phyloP scores from a whole-genome alignment of 1,140 invertebrate genomes.

The Drosophila neocordata region DNA sequence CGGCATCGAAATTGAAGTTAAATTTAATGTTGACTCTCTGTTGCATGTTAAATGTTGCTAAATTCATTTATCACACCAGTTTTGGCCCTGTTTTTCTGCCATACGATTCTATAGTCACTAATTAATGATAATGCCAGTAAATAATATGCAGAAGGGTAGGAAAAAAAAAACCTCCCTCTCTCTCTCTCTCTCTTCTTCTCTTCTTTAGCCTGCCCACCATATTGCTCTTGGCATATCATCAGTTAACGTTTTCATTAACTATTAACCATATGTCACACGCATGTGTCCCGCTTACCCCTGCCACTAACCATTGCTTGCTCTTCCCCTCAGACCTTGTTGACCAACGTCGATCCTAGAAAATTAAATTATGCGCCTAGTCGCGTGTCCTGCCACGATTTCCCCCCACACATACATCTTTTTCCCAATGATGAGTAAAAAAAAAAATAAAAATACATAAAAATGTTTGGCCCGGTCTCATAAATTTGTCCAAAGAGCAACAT shows the following conservation, averaged over 20 bases:
- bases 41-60: slow-evolving; percentile 72
- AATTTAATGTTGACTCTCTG: slow-evolving; percentile 41
- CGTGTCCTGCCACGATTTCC: slow-evolving; percentile 60
- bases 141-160: slow-evolving; percentile 32
- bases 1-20: slow-evolving; percentile 22
- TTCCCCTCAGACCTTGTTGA: slow-evolving; percentile 9
- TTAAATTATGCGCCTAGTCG: slow-evolving; percentile 76
- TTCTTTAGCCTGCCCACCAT: neutral
- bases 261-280: slow-evolving; percentile 80
- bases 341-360: slow-evolving; percentile 58
- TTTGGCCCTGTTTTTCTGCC: slow-evolving; percentile 16
- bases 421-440: slow-evolving; percentile 69
- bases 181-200: neutral
- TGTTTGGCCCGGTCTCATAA: slow-evolving; percentile 65
- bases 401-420: slow-evolving; percentile 37
- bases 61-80: slow-evolving; percentile 70
- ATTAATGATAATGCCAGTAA: slow-evolving; percentile 74
- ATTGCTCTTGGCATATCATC: slow-evolving; percentile 44
- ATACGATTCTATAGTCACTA: slow-evolving; percentile 49
- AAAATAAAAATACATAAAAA: slow-evolving; percentile 76
- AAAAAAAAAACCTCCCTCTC: neutral
- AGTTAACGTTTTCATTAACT: slow-evolving; percentile 80
- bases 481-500: slow-evolving; percentile 44
- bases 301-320: neutral
- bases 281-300: slow-evolving; percentile 19